Evolutionary conservation across 53 echinoderm and acorn worm genomes (phyloP).

Genomic region (Crossaster papposus): DNA sequence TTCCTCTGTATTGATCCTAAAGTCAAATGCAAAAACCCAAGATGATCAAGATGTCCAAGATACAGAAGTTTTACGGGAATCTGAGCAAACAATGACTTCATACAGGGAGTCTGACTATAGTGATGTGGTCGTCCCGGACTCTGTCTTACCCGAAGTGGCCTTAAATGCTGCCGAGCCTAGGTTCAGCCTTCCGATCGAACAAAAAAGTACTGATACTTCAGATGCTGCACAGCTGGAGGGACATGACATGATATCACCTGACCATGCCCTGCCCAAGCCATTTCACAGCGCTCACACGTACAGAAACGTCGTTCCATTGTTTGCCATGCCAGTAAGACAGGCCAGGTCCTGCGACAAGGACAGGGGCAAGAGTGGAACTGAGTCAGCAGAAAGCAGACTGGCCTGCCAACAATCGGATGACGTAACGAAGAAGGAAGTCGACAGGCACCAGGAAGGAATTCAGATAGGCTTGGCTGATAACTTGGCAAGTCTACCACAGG

Average conservation of each 20-base stretch:
- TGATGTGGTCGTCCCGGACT: constrained; percentile 3
- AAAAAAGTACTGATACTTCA: background rate
- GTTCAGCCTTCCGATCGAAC: constrained; percentile 6
- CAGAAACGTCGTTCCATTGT: constrained; percentile 38
- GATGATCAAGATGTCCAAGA: background rate
- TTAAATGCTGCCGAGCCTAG: constrained; percentile 8
- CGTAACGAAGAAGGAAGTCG: background rate
- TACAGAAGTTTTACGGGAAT: background rate
- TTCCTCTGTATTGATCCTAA: background rate
- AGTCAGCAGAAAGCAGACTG: constrained; percentile 15
- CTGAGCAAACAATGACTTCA: background rate
- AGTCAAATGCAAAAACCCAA: background rate
- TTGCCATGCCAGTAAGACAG: background rate
- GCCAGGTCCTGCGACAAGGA: background rate
- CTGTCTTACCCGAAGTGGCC: constrained; percentile 33
- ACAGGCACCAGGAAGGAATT: constrained; percentile 27
- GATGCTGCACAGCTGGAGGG: background rate
- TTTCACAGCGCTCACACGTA: constrained; percentile 5
- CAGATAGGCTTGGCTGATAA: constrained; percentile 16
- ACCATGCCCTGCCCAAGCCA: constrained; percentile 15
- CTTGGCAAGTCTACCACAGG: background rate
- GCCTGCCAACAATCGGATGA: background rate
- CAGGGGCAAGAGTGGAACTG: background rate
- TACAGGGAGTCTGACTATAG: constrained; percentile 7
- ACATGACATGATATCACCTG: background rate